Conservation (phyloP, 2,888 invertebrate genomes). For the Melinaea menophilus region DNA sequence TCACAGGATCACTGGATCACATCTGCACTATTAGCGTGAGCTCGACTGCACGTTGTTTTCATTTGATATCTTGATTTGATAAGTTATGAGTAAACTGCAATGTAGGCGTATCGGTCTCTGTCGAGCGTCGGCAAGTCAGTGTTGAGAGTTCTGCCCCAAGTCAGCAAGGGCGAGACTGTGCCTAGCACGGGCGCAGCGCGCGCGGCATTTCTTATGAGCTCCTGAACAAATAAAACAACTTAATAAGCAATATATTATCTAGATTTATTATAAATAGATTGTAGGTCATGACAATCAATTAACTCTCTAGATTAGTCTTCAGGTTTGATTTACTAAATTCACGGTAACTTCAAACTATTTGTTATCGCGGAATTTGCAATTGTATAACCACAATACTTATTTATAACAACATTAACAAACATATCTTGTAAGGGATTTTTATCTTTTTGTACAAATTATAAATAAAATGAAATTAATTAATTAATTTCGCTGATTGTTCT, state of each 20-base stretch:
- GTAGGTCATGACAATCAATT: slow-evolving; percentile 18
- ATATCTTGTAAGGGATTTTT: background rate
- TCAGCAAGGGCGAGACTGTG: slow-evolving; percentile 71
- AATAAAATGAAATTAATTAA: background rate
- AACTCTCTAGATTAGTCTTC: slow-evolving; percentile 15
- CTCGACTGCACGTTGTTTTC: slow-evolving; percentile 16
- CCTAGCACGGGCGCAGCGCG: slow-evolving; percentile 75
- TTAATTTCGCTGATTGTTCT: too few relatives aligned
- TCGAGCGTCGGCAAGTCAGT: slow-evolving; percentile 59
- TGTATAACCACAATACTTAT: background rate
- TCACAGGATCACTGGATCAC: slow-evolving; percentile 7
- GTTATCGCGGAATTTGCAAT: background rate
- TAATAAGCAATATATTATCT: slow-evolving; percentile 3
- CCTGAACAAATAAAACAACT: slow-evolving; percentile 46
- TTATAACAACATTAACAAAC: background rate
- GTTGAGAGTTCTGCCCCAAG: slow-evolving; percentile 72
- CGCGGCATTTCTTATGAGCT: slow-evolving; percentile 58
- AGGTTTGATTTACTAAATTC: slow-evolving; percentile 1
- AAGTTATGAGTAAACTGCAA: slow-evolving; percentile 38
- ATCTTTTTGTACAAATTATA: background rate
- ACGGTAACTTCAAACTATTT: background rate
- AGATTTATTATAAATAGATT: slow-evolving; percentile 10
- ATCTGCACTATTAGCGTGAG: slow-evolving; percentile 11
- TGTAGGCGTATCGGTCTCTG: slow-evolving; percentile 61
- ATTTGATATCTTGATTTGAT: slow-evolving; percentile 13